These are phyloP conservation scores for Cydia amplana DNA, from an alignment of 1,140 invertebrate species.

Conservation along the genomic window DNA sequence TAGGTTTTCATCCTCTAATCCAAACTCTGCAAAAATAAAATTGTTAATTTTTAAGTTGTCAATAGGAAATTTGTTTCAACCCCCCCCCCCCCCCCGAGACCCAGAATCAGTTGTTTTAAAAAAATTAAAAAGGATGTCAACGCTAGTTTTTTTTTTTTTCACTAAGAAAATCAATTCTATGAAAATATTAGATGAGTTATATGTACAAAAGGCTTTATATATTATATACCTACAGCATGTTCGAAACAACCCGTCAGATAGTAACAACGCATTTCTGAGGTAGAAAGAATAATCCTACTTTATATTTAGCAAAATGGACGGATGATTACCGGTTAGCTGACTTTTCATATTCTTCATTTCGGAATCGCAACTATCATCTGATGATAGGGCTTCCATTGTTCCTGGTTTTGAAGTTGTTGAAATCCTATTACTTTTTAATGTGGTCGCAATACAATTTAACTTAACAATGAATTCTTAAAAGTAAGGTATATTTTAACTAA, in stretches of 20 bases:
- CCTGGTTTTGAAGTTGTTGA: not conserved
- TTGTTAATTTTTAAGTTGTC: not conserved
- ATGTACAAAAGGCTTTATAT: not conserved
- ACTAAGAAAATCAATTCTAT: no score
- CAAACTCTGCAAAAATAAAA: constrained; percentile 59
- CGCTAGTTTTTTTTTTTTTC: no score
- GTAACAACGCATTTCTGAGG: no score
- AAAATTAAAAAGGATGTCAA: not conserved
- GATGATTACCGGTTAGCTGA: constrained; percentile 54
- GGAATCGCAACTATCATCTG: constrained; percentile 61
- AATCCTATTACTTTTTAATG: not conserved
- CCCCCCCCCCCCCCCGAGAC: not conserved
- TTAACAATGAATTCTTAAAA: not conserved
- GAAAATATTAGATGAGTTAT: no score
- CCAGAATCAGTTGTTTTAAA: no score
- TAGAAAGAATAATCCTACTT: not conserved
- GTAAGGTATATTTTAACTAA: not conserved
- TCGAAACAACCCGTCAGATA: no score
- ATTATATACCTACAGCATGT: no score
- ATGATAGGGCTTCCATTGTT: constrained; percentile 53
- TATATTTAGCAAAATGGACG: not conserved
- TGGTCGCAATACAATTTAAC: not conserved
- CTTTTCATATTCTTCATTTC: constrained; percentile 58
- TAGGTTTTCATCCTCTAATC: constrained; percentile 71
- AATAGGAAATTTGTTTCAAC: not conserved